Conservation (phyloP, 2,888 invertebrate genomes). For the Orthosia incerta region DNA sequence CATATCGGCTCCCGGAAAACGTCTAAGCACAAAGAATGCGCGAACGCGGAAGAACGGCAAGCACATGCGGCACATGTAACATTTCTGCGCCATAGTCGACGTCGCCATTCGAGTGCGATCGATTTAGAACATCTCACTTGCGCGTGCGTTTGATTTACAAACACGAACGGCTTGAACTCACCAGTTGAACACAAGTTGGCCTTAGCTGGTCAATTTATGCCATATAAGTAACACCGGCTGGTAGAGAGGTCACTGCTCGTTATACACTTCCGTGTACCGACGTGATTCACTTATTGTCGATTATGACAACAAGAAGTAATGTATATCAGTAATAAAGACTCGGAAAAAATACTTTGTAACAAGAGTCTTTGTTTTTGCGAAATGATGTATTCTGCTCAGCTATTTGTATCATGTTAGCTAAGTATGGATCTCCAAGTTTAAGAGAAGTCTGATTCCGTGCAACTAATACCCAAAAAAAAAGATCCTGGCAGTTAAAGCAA, state of each 20-base stretch:
- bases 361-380: conserved; percentile 14
- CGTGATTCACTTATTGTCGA: conserved; percentile 61
- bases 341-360: conserved; percentile 33
- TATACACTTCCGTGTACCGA: conserved; percentile 73
- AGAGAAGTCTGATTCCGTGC: not conserved
- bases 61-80: conserved; percentile 67
- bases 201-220: conserved; percentile 80
- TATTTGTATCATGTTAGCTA: not conserved
- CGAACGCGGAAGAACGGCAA: conserved; percentile 79
- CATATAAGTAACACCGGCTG: conserved; percentile 72
- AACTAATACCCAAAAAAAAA: not conserved
- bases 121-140: conserved; percentile 74
- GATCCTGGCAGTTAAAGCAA: not conserved
- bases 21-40: conserved; percentile 68
- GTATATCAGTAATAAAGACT: conserved; percentile 23
- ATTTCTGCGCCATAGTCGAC: conserved; percentile 69
- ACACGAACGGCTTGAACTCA: conserved; percentile 56
- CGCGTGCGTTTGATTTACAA: conserved; percentile 64
- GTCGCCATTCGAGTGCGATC: conserved; percentile 64
- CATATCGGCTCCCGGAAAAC: conserved; percentile 76
- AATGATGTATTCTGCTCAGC: not conserved
- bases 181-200: conserved; percentile 74
- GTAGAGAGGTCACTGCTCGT: conserved; percentile 75
- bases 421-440: not conserved
- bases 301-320: conserved; percentile 33